phyloP scores from a whole-genome alignment of 2,113 vertebrate genomes.

The Psettodes erumei region DNA sequence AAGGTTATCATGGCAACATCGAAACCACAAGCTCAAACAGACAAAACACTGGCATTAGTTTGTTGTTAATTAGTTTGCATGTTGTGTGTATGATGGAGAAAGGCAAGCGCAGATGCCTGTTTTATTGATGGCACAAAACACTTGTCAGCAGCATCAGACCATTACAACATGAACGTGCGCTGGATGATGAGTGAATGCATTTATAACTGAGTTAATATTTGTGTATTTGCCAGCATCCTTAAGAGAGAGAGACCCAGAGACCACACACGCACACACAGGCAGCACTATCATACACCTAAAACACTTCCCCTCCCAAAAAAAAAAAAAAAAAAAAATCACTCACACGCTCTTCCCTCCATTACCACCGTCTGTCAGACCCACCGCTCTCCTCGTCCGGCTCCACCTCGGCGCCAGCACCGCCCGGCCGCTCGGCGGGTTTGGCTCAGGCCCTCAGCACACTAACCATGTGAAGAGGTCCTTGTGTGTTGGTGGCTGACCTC shows the following conservation, averaged over 20 bases:
- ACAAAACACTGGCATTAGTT: background rate
- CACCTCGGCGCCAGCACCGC: background rate
- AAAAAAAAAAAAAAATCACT: slow-evolving; percentile 17
- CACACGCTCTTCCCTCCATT: slow-evolving; percentile 1
- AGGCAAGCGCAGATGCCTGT: slow-evolving; percentile 12
- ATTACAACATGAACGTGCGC: background rate
- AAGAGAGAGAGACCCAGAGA: slow-evolving; percentile 12
- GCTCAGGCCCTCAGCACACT: background rate
- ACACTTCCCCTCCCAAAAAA: slow-evolving; percentile 18
- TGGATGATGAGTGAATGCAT: slow-evolving; percentile 26
- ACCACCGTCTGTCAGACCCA: slow-evolving; percentile 13
- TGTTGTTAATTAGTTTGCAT: too few species aligned
- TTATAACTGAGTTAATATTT: slow-evolving; percentile 35
- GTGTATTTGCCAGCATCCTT: slow-evolving; percentile 28
- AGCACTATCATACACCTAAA: slow-evolving; percentile 12
- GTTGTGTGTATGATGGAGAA: slow-evolving; percentile 17
- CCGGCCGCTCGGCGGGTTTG: slow-evolving; percentile 1
- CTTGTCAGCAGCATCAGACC: slow-evolving; percentile 24
- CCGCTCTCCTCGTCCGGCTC: background rate
- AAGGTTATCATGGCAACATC: background rate
- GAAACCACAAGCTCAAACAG: background rate
- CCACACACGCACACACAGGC: slow-evolving; percentile 38
- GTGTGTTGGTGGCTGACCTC: slow-evolving; percentile 50
- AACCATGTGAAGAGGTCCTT: slow-evolving; percentile 58
- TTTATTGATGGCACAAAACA: slow-evolving; percentile 14